Conservation (phyloP, 2,888 invertebrate species). For the Cephus pulcher region DNA sequence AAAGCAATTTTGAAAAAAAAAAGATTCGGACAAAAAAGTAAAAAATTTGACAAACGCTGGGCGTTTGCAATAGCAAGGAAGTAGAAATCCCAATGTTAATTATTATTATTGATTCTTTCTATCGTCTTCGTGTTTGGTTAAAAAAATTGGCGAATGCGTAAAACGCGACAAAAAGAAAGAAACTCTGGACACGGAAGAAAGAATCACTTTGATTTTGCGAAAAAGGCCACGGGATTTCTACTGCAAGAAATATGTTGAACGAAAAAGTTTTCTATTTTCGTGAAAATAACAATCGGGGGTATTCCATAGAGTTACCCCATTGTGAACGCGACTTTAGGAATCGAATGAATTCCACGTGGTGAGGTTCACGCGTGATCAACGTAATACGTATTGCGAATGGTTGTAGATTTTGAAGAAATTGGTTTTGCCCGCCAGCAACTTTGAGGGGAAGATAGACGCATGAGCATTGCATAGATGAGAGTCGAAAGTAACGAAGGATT, state of each 20-base stretch:
- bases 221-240: neutral
- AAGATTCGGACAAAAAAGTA: neutral
- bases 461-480: conserved; percentile 41
- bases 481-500: conserved; percentile 25
- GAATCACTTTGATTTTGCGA: neutral
- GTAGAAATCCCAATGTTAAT: neutral
- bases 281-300: neutral
- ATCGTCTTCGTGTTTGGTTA: too few relatives aligned
- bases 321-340: neutral
- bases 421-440: conserved; percentile 52
- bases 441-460: conserved; percentile 56
- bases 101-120: too few relatives aligned
- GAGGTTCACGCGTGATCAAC: neutral
- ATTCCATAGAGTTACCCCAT: neutral
- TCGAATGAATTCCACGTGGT: neutral
- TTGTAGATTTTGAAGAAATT: neutral
- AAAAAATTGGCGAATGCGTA: neutral
- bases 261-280: too few relatives aligned
- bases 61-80: neutral
- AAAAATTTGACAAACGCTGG: neutral
- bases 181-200: neutral
- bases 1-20: neutral
- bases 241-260: too few relatives aligned
- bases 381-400: neutral
- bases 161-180: neutral